These are phyloP conservation scores for Cynopterus brachyotis DNA, from an alignment of 2,113 vertebrate species.

Conservation along the genomic window DNA sequence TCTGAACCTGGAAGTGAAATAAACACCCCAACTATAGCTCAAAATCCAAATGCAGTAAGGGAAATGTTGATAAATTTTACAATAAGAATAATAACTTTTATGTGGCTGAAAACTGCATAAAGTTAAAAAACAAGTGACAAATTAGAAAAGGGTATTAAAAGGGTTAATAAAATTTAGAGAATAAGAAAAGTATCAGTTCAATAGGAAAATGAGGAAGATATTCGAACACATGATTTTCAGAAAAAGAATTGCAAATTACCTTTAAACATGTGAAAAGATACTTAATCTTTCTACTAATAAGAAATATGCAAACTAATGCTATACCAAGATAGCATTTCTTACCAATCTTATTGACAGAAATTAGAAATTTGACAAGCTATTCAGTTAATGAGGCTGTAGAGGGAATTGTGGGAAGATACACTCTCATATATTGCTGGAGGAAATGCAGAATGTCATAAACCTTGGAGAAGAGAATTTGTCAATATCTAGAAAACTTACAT, in stretches of 20 bases:
- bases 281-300: background rate
- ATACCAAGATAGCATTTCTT: background rate
- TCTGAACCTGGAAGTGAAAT: background rate
- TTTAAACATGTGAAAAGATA: background rate
- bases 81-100: background rate
- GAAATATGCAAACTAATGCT: background rate
- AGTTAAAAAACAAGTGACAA: background rate
- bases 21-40: background rate
- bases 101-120: background rate
- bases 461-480: background rate
- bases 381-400: background rate
- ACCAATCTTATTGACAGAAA: background rate
- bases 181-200: background rate
- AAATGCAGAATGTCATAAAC: background rate
- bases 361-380: background rate
- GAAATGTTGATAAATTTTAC: background rate
- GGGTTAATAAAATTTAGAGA: background rate
- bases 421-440: background rate
- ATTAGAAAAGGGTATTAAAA: background rate
- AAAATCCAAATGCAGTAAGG: background rate
- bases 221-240: background rate
- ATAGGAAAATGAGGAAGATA: background rate
- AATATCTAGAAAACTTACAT: background rate
- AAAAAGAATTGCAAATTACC: background rate
- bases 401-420: background rate